Base-by-base conservation (phyloP, 2,113 vertebrate genomes). In the Oncorhynchus nerka region DNA sequence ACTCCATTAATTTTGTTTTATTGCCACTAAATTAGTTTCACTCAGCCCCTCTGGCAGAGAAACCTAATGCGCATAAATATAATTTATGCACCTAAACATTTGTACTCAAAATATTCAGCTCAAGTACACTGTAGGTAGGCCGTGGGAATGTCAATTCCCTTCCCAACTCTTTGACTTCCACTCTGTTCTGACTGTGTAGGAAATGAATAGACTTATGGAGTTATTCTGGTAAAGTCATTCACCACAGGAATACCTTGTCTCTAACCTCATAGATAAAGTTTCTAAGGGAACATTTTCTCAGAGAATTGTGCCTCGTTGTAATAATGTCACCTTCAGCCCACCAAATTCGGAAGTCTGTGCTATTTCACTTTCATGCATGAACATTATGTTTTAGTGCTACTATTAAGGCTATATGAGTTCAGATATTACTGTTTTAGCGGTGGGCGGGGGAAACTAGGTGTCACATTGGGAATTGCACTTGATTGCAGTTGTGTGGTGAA, bases 1-100 rank as follows among this genome's bases (percentile, higher is more conserved):
- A 91, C 89, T 92, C 92, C 91, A 93, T 94, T 93, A 93, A 94
- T 93, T 93, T 90, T 83, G 85, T 93, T 94, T 94, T 93, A 94
- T 92, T 93, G 92, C 92, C 67, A 81, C 90, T 91, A 91, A 93
- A 94, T 94, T 94, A 92, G 88, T 91, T 91, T 90, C 92, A 90
- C 88, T 93, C 90, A 87, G 85, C 77, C 84, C 91, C 90, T 89
- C 88, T 90, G 91, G 92, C 88, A 89, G 84, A 70, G 81, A 78
- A 80, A 87, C 74, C 80, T 85, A 90, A 88, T 87, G 86, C 84
- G 90, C 92, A 91, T 91, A 90, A 94, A 93, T 91, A 92, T 91
- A 91, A 93, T 91, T 92, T 88, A 89, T 83, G 89, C 82, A 74
- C 75, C 88, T 82, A 92, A 93, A 93, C 88, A 93, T 92, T 91